These are phyloP conservation scores for Leucania comma DNA, from an alignment of 2,888 invertebrate genomes.

Conservation along the genomic window DNA sequence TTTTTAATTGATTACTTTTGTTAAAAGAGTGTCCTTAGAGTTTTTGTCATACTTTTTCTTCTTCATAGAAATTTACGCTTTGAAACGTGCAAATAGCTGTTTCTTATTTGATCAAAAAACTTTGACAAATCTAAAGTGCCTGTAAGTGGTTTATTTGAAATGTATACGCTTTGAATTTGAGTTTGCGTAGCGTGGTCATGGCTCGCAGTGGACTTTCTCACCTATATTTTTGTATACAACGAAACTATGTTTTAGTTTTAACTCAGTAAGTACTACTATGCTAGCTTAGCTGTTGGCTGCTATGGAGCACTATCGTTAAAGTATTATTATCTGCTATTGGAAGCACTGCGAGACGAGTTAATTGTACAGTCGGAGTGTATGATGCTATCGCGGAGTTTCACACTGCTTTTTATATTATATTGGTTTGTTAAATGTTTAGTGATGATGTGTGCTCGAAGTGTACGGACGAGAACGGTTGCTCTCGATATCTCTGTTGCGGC, in stretches of 20 bases:
- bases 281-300: neutral
- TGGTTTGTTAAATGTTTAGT: slow-evolving; percentile 38
- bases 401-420: slow-evolving; percentile 43
- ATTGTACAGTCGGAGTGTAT: slow-evolving; percentile 35
- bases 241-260: neutral
- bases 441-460: slow-evolving; percentile 32
- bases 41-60: too few species aligned
- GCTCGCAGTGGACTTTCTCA: neutral
- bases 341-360: slow-evolving; percentile 28
- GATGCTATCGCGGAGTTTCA: slow-evolving; percentile 46
- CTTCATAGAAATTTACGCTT: too few species aligned
- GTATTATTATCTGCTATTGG: slow-evolving; percentile 4
- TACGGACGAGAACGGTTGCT: slow-evolving; percentile 18
- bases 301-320: neutral
- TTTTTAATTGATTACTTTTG: too few species aligned
- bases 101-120: too few species aligned
- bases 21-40: too few species aligned
- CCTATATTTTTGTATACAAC: neutral
- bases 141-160: too few species aligned
- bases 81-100: too few species aligned
- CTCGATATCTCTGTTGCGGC: neutral
- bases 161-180: too few species aligned
- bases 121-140: too few species aligned
- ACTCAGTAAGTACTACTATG: neutral
- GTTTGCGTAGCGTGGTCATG: neutral